Evolutionary conservation across 2,797 vertebrate species (phyloP).

Genomic region (Hemibagrus guttatus): DNA sequence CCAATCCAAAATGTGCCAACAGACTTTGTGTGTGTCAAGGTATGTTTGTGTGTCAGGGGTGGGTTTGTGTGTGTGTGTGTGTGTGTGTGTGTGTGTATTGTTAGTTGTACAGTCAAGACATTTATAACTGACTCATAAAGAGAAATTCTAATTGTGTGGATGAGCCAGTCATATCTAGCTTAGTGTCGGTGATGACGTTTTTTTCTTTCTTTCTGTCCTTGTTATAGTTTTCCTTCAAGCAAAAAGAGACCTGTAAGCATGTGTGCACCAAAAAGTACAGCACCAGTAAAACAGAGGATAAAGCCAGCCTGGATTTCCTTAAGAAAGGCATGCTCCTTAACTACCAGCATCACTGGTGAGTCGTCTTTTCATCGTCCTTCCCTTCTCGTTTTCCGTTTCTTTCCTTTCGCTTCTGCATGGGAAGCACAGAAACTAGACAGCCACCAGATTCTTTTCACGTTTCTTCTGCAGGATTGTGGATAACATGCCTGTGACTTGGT

Average conservation of each 20-base stretch:
- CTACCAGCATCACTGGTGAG: slow-evolving; percentile 95
- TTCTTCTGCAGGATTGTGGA: slow-evolving; percentile 84
- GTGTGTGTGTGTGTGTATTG: no score
- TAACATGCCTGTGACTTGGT: slow-evolving; percentile 97
- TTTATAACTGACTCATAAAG: not conserved
- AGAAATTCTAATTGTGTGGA: not conserved
- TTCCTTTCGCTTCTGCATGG: not conserved
- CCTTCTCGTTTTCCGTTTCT: not conserved
- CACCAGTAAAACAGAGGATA: slow-evolving; percentile 74
- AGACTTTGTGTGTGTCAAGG: not conserved
- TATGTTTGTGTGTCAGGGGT: no score
- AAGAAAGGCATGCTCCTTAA: slow-evolving; percentile 94
- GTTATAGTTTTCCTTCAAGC: slow-evolving; percentile 85
- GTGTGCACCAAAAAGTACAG: slow-evolving; percentile 85
- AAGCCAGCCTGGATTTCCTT: slow-evolving; percentile 85
- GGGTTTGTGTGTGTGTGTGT: no score
- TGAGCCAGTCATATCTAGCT: not conserved
- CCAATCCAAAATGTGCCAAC: not conserved
- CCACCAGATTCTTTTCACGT: not conserved
- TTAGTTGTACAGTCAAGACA: not conserved
- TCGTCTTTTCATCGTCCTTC: not conserved
- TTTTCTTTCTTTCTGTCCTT: not conserved
- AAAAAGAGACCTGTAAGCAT: slow-evolving; percentile 74
- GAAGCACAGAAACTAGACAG: not conserved
- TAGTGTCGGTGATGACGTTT: not conserved